phyloP scores from a whole-genome alignment of 1,140 invertebrate genomes.

The Drosophila fuyamai region DNA sequence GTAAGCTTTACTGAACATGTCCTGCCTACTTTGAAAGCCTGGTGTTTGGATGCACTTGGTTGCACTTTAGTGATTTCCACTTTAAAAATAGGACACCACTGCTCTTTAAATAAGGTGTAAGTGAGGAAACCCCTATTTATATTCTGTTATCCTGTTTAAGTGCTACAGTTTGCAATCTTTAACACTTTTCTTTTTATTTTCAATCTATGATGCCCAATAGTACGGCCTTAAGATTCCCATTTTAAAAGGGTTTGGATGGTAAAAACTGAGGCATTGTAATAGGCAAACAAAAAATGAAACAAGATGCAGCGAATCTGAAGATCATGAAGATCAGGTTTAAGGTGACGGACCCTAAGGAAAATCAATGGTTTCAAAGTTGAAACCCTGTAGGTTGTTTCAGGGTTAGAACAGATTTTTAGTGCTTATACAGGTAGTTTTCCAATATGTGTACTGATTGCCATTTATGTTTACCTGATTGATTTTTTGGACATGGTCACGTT shows the following conservation, averaged over 20 bases:
- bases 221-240: no score
- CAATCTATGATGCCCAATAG: no score
- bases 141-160: not conserved
- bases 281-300: not conserved
- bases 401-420: not conserved
- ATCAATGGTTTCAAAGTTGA: not conserved
- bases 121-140: not conserved
- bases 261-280: slow-evolving; percentile 6
- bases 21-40: slow-evolving; percentile 3
- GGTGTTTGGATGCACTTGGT: slow-evolving; percentile 6
- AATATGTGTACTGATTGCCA: fast-evolving
- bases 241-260: slow-evolving; percentile 10
- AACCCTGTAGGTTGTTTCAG: not conserved
- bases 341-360: not conserved
- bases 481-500: slow-evolving; percentile 3
- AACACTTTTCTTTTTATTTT: not conserved
- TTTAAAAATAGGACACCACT: not conserved
- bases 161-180: not conserved
- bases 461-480: slow-evolving; percentile 14
- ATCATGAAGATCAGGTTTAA: no score
- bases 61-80: slow-evolving; percentile 17
- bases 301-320: not conserved
- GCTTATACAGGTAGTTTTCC: slow-evolving; percentile 3
- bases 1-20: no score
- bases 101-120: not conserved